Evolutionary conservation across 2,113 vertebrate species (phyloP).

Genomic region (Microtus montanus): DNA sequence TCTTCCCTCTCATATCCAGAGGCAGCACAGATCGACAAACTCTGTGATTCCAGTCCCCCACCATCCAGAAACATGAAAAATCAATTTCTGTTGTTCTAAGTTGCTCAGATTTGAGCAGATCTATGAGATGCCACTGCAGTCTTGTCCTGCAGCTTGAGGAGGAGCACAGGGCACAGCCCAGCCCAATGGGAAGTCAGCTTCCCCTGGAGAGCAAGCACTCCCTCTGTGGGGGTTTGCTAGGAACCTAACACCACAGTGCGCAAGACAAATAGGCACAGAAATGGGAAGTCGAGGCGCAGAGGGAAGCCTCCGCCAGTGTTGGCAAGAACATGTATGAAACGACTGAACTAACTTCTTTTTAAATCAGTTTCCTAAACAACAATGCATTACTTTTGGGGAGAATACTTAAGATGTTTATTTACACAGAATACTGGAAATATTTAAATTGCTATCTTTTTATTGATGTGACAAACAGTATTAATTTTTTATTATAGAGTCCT

Average conservation of each 20-base stretch:
- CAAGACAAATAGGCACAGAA: neutral
- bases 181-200: neutral
- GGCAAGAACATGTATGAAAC: neutral
- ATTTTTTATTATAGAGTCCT: slow-evolving; percentile 30
- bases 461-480: slow-evolving; percentile 20
- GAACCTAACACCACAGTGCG: neutral
- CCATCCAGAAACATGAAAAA: slow-evolving; percentile 30
- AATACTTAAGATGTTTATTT: slow-evolving; percentile 4
- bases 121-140: rapidly evolving
- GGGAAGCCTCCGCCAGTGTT: neutral
- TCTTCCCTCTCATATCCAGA: neutral
- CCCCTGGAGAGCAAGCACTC: neutral
- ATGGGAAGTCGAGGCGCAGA: neutral
- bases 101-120: neutral
- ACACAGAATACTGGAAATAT: neutral
- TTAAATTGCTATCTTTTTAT: neutral
- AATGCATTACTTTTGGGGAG: slow-evolving; percentile 10
- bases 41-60: neutral
- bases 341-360: slow-evolving; percentile 6
- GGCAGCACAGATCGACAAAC: neutral
- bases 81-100: neutral
- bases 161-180: neutral
- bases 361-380: slow-evolving; percentile 22
- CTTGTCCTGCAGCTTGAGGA: neutral
- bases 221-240: neutral